Base-by-base conservation (phyloP, 92 coral and sea anemone species). In the Scolanthus callimorphus region DNA sequence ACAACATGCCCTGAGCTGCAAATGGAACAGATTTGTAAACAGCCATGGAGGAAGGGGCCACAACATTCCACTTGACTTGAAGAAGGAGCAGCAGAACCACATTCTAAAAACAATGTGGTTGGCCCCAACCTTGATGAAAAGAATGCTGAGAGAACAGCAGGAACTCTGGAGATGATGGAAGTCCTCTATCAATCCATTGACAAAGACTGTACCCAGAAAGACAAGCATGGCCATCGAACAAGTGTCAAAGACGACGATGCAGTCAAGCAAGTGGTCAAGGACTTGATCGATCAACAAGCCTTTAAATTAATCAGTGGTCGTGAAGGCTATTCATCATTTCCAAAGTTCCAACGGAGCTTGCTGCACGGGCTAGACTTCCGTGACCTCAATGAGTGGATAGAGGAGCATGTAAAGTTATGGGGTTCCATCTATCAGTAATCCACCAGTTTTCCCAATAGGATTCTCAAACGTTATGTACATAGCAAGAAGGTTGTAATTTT, bases 131-230 rank as follows among this genome's bases (percentile, higher is more conserved):
- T 77, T 12, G 60, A 69, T 63, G 79, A 78, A 48, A 24, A 15
- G 4, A 78, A 63, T 70, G 85, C 85, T 3, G 81, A 80, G n/a
- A 62, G 86, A 20, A 80, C 81, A 29, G 70, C 86, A 26, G 77
- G 76, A 25, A 49, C 66, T 17, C 57, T 80, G 17, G 81, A 80
- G 30, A 27, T 61, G 24, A 25, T 49, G 45, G 75, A 74, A 12
- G 10, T 65, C 15, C 45, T 80, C 6, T 49, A 64, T 39, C 41
- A 48, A 34, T 65, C 86, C 57, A 47, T 79, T 29, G 65, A 73
- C 49, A 56, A 62, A 47, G 86, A 80, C 81, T 80, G 81, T 52
- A 52, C 3, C 9, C 39, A 20, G 34, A 47, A 44, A 0, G 58
- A 59, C 9, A 10, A 46, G 45, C 4, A 11, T 48, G 43, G 66